These are phyloP conservation scores for Periophthalmus magnuspinnatus DNA, from an alignment of 2,797 vertebrate genomes.

Conservation along the genomic window DNA sequence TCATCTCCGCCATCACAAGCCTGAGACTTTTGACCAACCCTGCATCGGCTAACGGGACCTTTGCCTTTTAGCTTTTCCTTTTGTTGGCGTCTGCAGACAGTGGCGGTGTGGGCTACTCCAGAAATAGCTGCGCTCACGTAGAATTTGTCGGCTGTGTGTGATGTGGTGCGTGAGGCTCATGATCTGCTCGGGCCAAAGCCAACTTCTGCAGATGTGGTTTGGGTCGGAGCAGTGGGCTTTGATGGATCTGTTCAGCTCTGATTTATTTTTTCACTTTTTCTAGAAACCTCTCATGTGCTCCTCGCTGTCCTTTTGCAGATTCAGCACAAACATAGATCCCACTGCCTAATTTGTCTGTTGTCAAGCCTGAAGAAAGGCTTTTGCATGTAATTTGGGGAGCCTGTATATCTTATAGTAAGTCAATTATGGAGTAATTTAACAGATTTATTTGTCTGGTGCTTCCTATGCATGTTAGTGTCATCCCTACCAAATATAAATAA, in stretches of 20 bases:
- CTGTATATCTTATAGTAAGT: neutral
- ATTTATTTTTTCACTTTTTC: slow-evolving; percentile 47
- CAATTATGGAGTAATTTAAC: neutral
- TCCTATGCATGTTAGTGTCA: neutral
- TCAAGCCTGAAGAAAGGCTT: neutral
- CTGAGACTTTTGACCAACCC: slow-evolving; percentile 15
- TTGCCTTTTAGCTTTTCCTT: slow-evolving; percentile 20
- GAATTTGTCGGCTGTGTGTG: slow-evolving; percentile 54
- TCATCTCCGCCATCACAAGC: slow-evolving; percentile 36
- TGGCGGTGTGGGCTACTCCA: slow-evolving; percentile 39
- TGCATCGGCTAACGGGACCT: slow-evolving; percentile 18
- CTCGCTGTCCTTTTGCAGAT: slow-evolving; percentile 36
- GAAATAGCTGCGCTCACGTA: slow-evolving; percentile 50
- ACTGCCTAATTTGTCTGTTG: slow-evolving; percentile 44
- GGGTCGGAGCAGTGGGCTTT: slow-evolving; percentile 27
- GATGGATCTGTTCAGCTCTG: slow-evolving; percentile 41
- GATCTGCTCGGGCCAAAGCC: slow-evolving; percentile 48
- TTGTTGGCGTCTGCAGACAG: slow-evolving; percentile 43
- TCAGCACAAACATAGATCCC: slow-evolving; percentile 51
- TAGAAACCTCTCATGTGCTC: slow-evolving; percentile 20
- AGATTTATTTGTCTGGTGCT: neutral
- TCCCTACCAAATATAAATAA: neutral
- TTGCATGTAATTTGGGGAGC: neutral
- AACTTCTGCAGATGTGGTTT: slow-evolving; percentile 59
- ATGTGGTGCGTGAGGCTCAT: slow-evolving; percentile 56